Conservation (phyloP, 2,113 vertebrate genomes). For the Leptocoma aspasia region DNA sequence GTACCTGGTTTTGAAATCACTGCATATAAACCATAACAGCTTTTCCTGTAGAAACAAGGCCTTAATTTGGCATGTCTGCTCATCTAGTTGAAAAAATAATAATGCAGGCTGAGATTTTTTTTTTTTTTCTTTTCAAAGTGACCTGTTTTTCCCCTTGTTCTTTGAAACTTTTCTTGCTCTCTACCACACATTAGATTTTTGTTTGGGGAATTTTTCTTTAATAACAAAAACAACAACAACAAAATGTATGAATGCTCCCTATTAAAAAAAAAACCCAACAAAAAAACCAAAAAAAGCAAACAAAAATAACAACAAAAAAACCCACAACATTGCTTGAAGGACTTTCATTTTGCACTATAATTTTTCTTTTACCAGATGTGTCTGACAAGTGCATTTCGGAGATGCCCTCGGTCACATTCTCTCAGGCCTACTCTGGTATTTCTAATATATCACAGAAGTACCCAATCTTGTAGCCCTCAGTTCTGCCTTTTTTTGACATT, state of each 20-base stretch:
- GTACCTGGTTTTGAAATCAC: neutral
- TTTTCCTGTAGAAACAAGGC: slow-evolving; percentile 53
- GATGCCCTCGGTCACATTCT: slow-evolving; percentile 79
- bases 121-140: slow-evolving; percentile 26
- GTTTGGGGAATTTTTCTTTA: neutral
- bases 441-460: slow-evolving; percentile 86
- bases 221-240: neutral
- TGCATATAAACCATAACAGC: neutral
- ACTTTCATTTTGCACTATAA: slow-evolving; percentile 82
- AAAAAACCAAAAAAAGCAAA: neutral
- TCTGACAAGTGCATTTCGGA: slow-evolving; percentile 80
- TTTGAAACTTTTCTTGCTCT: slow-evolving; percentile 50
- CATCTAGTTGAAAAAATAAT: slow-evolving; percentile 61
- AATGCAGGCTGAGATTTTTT: slow-evolving; percentile 46
- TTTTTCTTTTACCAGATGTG: slow-evolving; percentile 79
- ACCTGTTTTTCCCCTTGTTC: slow-evolving; percentile 10
- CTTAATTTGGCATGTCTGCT: slow-evolving; percentile 51
- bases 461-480: slow-evolving; percentile 83
- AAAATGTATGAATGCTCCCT: slow-evolving; percentile 48
- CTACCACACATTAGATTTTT: neutral
- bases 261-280: neutral
- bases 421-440: slow-evolving; percentile 87
- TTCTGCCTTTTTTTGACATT: slow-evolving; percentile 84
- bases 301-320: neutral
- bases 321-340: slow-evolving; percentile 70